Conservation (phyloP, 2,888 invertebrate genomes). For the Coenonympha arcania region DNA sequence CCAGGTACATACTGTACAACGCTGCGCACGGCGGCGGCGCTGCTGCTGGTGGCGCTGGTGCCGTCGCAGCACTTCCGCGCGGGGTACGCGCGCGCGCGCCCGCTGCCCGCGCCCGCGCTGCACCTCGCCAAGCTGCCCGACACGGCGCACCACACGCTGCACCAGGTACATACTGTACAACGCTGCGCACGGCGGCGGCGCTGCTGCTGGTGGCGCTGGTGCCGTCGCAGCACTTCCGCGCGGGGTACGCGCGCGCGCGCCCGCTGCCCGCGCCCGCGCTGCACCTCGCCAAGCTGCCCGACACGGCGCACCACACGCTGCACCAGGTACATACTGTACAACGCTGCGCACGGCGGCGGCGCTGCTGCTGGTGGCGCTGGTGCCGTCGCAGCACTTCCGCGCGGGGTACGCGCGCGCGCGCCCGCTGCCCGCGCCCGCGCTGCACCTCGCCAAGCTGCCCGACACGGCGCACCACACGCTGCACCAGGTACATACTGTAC, state of each 20-base stretch:
- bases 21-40: conserved; percentile 89
- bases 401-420: conserved; percentile 84
- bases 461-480: conserved; percentile 72
- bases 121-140: conserved; percentile 56
- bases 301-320: conserved; percentile 71
- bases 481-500: conserved; percentile 55
- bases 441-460: conserved; percentile 52
- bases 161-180: conserved; percentile 48
- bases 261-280: conserved; percentile 65
- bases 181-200: conserved; percentile 89
- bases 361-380: conserved; percentile 88
- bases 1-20: conserved; percentile 45
- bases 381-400: conserved; percentile 92
- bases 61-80: conserved; percentile 93
- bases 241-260: conserved; percentile 82
- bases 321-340: conserved; percentile 55
- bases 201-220: conserved; percentile 91
- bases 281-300: conserved; percentile 55
- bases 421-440: conserved; percentile 66
- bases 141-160: conserved; percentile 72
- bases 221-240: conserved; percentile 91
- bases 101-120: conserved; percentile 64
- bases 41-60: conserved; percentile 90
- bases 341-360: conserved; percentile 89
- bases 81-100: conserved; percentile 80